A percentile compares a stretch with the other conserved stretches of the same genome.
These are phyloP conservation scores for Horisme vitalbata DNA, from an alignment of 2,888 invertebrate genomes.

Conservation along the genomic window DNA sequence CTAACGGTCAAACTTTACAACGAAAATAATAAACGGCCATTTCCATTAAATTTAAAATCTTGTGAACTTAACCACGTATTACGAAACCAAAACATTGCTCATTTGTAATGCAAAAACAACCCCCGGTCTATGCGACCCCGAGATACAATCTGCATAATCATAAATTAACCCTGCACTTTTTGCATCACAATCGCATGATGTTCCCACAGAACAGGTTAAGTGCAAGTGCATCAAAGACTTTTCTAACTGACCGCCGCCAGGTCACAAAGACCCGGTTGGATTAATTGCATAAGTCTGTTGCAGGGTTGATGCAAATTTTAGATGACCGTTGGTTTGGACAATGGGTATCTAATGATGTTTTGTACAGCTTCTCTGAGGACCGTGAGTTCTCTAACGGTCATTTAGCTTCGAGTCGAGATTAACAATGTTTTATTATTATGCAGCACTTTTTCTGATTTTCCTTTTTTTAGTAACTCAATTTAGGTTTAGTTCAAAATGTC, in stretches of 20 bases:
- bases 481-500: no score
- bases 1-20: constrained; percentile 11
- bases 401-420: no score
- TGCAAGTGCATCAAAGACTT: constrained; percentile 59
- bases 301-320: constrained; percentile 64
- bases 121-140: constrained; percentile 28
- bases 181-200: constrained; percentile 59
- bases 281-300: constrained; percentile 32
- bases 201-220: constrained; percentile 67
- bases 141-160: constrained; percentile 63
- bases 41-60: constrained; percentile 16
- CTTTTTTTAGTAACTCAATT: no score
- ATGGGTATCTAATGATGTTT: constrained; percentile 33
- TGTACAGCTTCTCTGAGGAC: constrained; percentile 25
- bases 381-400: constrained; percentile 28
- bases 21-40: neutral
- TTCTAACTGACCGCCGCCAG: constrained; percentile 50
- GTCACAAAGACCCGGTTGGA: constrained; percentile 42
- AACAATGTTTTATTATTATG: no score
- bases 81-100: constrained; percentile 27
- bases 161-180: constrained; percentile 63
- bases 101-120: constrained; percentile 41
- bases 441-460: no score
- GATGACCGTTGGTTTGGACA: constrained; percentile 54
- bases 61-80: constrained; percentile 15